These are phyloP conservation scores for Anomalospiza imberbis DNA, from an alignment of 2,797 vertebrate genomes.

Conservation along the genomic window DNA sequence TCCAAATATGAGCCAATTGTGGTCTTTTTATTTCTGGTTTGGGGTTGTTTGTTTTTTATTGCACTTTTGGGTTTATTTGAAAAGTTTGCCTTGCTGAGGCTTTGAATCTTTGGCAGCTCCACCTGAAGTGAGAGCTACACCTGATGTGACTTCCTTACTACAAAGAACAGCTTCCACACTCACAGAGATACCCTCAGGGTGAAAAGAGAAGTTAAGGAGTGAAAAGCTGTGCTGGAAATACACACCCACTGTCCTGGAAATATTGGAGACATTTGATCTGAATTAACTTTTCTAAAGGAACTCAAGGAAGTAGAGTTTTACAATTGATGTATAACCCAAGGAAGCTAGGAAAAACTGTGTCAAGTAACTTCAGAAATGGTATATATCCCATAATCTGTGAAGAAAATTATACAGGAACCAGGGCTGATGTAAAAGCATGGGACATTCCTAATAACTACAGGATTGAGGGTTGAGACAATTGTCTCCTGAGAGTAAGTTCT, in stretches of 20 bases:
- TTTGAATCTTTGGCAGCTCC: not conserved
- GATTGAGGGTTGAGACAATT: not conserved
- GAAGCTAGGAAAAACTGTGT: not conserved
- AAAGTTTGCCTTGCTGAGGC: not conserved
- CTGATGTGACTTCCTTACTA: not conserved
- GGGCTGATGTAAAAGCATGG: not conserved
- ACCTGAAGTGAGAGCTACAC: not conserved
- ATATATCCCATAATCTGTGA: not conserved
- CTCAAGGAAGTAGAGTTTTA: not conserved
- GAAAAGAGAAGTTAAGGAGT: not conserved
- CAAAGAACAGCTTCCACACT: not conserved
- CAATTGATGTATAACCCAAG: not conserved
- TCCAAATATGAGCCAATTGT: not conserved
- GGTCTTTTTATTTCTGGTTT: not conserved
- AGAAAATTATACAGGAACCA: not conserved
- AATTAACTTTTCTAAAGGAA: not conserved
- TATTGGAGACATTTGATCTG: not conserved
- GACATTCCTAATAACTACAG: not conserved
- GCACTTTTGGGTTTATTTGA: not conserved
- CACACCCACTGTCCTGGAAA: not conserved
- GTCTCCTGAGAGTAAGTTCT: not conserved
- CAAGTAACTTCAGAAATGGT: not conserved
- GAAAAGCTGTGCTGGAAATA: not conserved
- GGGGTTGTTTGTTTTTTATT: not conserved
- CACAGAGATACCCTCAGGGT: not conserved